These are phyloP conservation scores for Heterodera schachtii DNA, from an alignment of 1,140 invertebrate genomes.

Conservation along the genomic window DNA sequence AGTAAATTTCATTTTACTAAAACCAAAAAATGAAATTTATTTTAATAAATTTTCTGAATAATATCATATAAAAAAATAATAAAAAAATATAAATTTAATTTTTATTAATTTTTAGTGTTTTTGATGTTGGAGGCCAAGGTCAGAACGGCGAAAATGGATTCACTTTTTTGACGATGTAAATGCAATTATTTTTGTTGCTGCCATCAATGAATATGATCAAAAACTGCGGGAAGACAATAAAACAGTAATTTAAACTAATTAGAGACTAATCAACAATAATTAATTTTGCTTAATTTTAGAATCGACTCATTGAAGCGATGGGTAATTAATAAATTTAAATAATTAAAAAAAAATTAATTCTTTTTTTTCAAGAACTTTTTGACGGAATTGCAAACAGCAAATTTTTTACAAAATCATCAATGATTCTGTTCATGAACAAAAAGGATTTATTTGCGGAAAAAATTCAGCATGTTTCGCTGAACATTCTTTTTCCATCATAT, in stretches of 20 bases:
- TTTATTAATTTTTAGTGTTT: slow-evolving; percentile 66
- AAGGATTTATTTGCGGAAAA: slow-evolving; percentile 70
- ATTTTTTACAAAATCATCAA: slow-evolving; percentile 66
- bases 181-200: slow-evolving; percentile 54
- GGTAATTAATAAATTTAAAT: slow-evolving; percentile 11
- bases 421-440: slow-evolving; percentile 66
- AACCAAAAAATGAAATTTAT: too few species aligned
- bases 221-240: slow-evolving; percentile 41
- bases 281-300: not conserved
- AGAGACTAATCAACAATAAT: too few species aligned
- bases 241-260: slow-evolving; percentile 24
- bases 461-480: slow-evolving; percentile 62
- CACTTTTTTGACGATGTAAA: slow-evolving; percentile 66
- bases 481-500: slow-evolving; percentile 38
- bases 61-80: not conserved
- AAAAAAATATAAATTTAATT: not conserved
- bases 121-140: slow-evolving; percentile 70
- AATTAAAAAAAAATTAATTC: not conserved
- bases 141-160: slow-evolving; percentile 71
- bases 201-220: slow-evolving; percentile 57
- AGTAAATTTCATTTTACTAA: too few species aligned
- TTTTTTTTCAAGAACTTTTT: slow-evolving; percentile 60
- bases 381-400: slow-evolving; percentile 66
- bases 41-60: too few species aligned
- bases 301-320: slow-evolving; percentile 66